Conservation (phyloP, 1,140 invertebrate species). For the Drosophila bipectinata region DNA sequence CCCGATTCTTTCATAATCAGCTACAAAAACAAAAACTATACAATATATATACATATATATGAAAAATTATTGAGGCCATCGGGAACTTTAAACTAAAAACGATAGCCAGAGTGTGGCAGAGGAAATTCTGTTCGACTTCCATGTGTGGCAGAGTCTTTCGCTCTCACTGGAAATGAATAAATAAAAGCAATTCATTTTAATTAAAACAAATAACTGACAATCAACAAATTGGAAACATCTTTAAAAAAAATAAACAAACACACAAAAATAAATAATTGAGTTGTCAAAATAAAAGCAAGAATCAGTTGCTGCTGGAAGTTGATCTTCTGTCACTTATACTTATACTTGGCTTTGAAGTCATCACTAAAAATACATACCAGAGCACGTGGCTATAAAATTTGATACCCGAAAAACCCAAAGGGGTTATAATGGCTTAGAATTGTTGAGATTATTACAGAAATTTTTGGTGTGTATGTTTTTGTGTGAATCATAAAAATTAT, state of each 20-base stretch:
- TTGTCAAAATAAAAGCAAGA: constrained; percentile 17
- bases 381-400: constrained; percentile 38
- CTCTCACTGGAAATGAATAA: constrained; percentile 13
- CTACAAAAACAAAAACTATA: constrained; percentile 2
- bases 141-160: too few species aligned
- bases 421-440: constrained; percentile 12
- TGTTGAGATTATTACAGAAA: constrained; percentile 54
- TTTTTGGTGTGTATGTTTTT: too few species aligned
- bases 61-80: constrained; percentile 35
- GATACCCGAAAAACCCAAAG: constrained; percentile 41
- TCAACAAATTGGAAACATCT: constrained; percentile 34
- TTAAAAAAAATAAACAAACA: background rate
- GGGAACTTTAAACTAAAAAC: constrained; percentile 27
- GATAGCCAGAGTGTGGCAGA: too few species aligned
- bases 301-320: too few species aligned
- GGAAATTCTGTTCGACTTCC: too few species aligned
- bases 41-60: background rate
- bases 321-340: background rate
- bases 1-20: constrained; percentile 51
- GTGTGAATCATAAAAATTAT: constrained; percentile 17
- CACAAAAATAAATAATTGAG: background rate
- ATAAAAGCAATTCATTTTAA: constrained; percentile 41
- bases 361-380: constrained; percentile 59
- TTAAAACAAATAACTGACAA: constrained; percentile 37
- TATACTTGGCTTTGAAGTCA: constrained; percentile 39